Evolutionary conservation across 2,888 invertebrate species (phyloP).

Genomic region (Protodeltote pygarga): DNA sequence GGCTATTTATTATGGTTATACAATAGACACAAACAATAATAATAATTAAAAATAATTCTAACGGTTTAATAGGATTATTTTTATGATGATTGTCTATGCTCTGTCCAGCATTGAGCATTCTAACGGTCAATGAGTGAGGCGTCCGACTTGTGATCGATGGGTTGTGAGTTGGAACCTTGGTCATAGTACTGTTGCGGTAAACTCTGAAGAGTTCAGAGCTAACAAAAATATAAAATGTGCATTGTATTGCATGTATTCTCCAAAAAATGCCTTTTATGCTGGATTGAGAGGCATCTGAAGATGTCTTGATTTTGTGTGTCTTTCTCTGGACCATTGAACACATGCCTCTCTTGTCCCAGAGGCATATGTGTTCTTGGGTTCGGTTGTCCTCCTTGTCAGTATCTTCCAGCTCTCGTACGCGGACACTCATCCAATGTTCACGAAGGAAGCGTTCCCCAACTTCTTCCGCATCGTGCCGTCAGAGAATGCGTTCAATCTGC

Average conservation of each 20-base stretch:
- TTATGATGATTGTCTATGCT: no score
- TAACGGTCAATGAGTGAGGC: background rate
- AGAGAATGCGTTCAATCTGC: slow-evolving; percentile 98
- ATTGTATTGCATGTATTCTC: no score
- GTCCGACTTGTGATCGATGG: background rate
- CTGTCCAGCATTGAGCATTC: no score
- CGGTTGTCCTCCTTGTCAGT: slow-evolving; percentile 29
- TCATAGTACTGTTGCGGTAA: background rate
- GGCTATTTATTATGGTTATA: background rate
- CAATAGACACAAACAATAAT: background rate
- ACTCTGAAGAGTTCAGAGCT: no score
- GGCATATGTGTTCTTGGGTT: slow-evolving; percentile 1
- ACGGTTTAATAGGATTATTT: slow-evolving; percentile 12
- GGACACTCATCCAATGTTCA: slow-evolving; percentile 99
- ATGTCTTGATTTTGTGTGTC: background rate
- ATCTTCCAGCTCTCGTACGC: slow-evolving; percentile 95
- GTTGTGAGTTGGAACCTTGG: background rate
- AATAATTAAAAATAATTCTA: slow-evolving; percentile 20
- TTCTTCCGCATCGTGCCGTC: slow-evolving; percentile 99
- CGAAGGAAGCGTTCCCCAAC: slow-evolving; percentile 96
- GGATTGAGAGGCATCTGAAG: background rate
- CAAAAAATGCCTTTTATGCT: no score
- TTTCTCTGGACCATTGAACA: background rate
- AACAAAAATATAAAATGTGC: no score
- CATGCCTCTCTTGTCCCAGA: background rate